Evolutionary conservation across 2,797 vertebrate species (phyloP).

Genomic region (Sus cebifrons): DNA sequence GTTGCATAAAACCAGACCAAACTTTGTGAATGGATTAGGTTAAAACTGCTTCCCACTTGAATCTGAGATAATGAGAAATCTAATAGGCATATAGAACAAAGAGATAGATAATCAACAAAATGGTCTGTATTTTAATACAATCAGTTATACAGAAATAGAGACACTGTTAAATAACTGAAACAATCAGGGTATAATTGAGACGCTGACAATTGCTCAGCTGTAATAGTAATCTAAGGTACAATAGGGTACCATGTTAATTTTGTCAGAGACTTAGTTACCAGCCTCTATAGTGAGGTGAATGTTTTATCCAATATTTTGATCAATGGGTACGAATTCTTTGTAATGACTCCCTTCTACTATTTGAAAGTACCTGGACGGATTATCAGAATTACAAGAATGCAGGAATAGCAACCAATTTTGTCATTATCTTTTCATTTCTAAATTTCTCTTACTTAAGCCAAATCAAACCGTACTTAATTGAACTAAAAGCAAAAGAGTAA

Average conservation of each 20-base stretch:
- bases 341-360: background rate
- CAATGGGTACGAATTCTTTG: background rate
- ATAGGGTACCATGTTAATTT: background rate
- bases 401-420: background rate
- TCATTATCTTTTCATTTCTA: background rate
- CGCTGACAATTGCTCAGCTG: background rate
- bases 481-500: background rate
- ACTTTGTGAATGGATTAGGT: background rate
- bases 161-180: constrained; percentile 5
- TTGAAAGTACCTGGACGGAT: background rate
- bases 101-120: constrained; percentile 13
- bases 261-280: background rate
- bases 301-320: constrained; percentile 8
- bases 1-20: constrained; percentile 48
- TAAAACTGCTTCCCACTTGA: constrained; percentile 3
- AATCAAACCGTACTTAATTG: background rate
- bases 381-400: background rate
- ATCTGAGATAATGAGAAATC: constrained; percentile 19
- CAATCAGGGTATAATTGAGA: background rate
- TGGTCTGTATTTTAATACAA: background rate
- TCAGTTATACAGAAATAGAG: background rate
- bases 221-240: background rate
- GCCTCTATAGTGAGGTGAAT: background rate
- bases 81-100: background rate
- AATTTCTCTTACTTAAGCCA: background rate